Evolutionary conservation across 2,797 vertebrate genomes (phyloP), one percentile per base, ranked within the genome.

Genomic region (Cichlasoma orientale): DNA sequence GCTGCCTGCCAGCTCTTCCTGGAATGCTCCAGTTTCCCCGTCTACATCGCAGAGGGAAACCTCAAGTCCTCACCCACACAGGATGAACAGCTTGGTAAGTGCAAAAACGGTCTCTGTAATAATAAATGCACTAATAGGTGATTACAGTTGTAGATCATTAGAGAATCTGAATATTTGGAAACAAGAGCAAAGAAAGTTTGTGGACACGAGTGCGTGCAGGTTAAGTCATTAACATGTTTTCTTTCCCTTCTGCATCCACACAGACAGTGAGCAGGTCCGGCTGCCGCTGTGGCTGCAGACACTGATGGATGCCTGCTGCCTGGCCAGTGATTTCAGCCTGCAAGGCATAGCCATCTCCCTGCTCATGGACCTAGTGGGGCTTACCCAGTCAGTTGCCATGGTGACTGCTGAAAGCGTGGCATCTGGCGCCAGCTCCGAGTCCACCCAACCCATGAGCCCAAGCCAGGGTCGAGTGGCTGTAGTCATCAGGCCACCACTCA

Each of bases 21-120:
- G 72, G 98, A 99, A 92, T 99, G 98, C 92, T 99, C 98, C 16
- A 99, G 98, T 94, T 99, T 99, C 92, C 98, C 98, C 0, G 95
- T 99, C 85, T 99, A 99, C 92, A 97, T 99, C 41, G 98, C 98
- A 80, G 98, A 99, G 82, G 98, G 98, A 36, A 99, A 97, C 90
- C 94, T 97, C 25, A 95, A 97, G 70, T 96, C 97, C 3, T 97
- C 98, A 10, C 90, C 97, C 70, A 86, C 93, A 82, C 93, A 95
- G 71, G 97, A 97, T 33, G 93, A 95, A 77, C 93, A 92, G 38
- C 57, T 90, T 73, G 92, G 95, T 96, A 84, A 79, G 91, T 72
- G 13, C 21, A 7, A 57, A 14, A 78, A 55, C 8, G 16, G 16
- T 69, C 19, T 29, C 36, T 47, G 47, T 33, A 23, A 25, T 29